Evolutionary conservation across 2,113 vertebrate species (phyloP), one percentile per base, ranked within the genome.

Genomic region (Pitta sordida): DNA sequence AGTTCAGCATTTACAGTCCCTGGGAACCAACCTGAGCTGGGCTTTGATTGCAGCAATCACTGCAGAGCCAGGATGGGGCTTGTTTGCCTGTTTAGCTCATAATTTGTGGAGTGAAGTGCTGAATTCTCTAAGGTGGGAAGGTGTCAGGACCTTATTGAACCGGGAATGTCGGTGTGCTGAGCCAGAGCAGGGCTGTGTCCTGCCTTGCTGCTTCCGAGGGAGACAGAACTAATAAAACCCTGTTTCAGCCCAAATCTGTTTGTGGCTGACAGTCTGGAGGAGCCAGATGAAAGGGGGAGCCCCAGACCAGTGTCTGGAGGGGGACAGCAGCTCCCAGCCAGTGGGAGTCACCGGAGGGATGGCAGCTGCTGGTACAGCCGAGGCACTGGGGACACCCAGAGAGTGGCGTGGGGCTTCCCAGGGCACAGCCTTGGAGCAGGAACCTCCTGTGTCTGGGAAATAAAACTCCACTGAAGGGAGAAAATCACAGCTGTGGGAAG

Each of bases 1-100:
- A 63, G 88, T 11, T 73, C 41, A 29, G 55, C 83, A 86, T 73
- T 84, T 76, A 22, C 48, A n/a, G 69, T 37, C 68, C 70, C 76
- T 4, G 49, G 85, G 83, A 74, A 69, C 55, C 30, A 56, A 48
- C 11, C 52, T 11, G 93, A 71, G 76, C 34, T 22, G 84, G 90
- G 6, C 85, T 90, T 55, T 96, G 95, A 96, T 96, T 95, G 91
- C 94, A 14, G 88, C 94, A 97, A 95, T 96, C 91, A 94, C 83
- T 41, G 73, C 36, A 37, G 15, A 56, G 39, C 1, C 15, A 65
- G 56, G 70, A 53, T 21, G 79, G 75, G 75, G 64, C 23, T 67
- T 44, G 44, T 91, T 85, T 83, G 84, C 74, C 58, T 85, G 67
- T 41, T 92, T 63, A 58, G 67, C 49, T 71, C 36, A 3, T 58